phyloP scores from a whole-genome alignment of 2,797 vertebrate genomes.

The Agapornis canus region DNA sequence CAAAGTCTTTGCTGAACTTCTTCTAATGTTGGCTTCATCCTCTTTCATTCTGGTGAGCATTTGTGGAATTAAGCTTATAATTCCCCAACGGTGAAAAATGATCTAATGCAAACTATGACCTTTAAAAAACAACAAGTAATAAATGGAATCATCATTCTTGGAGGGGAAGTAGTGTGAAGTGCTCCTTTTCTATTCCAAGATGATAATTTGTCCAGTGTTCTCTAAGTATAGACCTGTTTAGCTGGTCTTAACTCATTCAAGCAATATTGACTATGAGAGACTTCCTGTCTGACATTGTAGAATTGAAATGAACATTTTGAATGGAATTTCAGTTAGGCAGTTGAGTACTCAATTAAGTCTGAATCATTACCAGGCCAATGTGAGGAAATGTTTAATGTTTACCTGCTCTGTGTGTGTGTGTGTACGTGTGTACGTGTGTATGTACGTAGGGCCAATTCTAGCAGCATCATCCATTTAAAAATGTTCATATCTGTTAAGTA shows the following conservation, averaged over 20 bases:
- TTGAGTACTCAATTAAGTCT: neutral
- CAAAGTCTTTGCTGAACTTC: neutral
- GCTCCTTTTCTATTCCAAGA: neutral
- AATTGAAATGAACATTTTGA: neutral
- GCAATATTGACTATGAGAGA: neutral
- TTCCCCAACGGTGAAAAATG: neutral
- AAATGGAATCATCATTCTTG: neutral
- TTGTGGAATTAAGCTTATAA: neutral
- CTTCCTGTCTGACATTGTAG: neutral
- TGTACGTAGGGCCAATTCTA: neutral
- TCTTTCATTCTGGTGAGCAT: neutral
- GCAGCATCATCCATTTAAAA: neutral
- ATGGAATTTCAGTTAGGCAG: neutral
- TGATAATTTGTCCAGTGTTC: neutral
- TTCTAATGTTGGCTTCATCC: neutral
- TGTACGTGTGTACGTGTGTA: neutral
- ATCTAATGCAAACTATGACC: neutral
- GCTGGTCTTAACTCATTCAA: neutral
- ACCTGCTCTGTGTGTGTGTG: neutral
- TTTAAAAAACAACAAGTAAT: neutral
- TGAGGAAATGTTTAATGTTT: neutral
- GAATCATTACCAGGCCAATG: neutral
- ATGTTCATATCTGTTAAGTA: neutral
- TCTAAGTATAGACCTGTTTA: neutral
- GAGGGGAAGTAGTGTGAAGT: neutral